Evolutionary conservation across 1,140 invertebrate genomes (phyloP), one percentile per base, ranked within the genome.

Genomic region (Lineus longissimus): DNA sequence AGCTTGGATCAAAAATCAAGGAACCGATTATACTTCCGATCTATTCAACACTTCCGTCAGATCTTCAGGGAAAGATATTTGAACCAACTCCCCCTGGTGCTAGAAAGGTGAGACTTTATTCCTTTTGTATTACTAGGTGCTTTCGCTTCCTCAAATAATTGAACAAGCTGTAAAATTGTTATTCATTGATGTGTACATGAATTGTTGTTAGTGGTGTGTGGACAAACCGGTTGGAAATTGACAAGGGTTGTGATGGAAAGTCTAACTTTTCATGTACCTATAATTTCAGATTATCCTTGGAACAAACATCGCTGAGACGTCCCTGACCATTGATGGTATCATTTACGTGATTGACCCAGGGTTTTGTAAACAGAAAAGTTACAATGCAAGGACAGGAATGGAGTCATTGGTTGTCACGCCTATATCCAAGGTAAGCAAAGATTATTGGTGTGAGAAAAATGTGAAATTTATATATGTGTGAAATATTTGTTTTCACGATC

Each of bases 251-350:
- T 36, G 33, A 36, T 36, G 33, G 6, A 36, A 15, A 36, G 6
- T 36, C 33, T 36, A 15, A 36, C 4, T 36, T 36, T 36, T 36
- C 4, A 4, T 36, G n/a, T 51, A 51, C n/a, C 9, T 43, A 43
- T n/a, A 7, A n/a, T 69, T 59, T 51, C 55, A 95, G 84, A 92
- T 98, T 27, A 89, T 99, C 19, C 82, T 99, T 23, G 97, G 97
- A 1, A 99, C 97, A 23, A 99, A 99, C 79, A 99, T 99, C 76
- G 97, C 97, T 0, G 96, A 99, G 84, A 99, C 97, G 22, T 98
- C 96, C 2, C 83, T 99, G 11, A 99, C 97, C 1, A 99, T 99
- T 70, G 97, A 99, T 79, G 98, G 98, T 71, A 99, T 99, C 67
- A 91, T 94, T 56, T 99, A 97, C 84, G 97, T 99, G 0, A 98